Conservation (phyloP, 1,140 invertebrate species). For the Hyposmocoma kahamanoa region DNA sequence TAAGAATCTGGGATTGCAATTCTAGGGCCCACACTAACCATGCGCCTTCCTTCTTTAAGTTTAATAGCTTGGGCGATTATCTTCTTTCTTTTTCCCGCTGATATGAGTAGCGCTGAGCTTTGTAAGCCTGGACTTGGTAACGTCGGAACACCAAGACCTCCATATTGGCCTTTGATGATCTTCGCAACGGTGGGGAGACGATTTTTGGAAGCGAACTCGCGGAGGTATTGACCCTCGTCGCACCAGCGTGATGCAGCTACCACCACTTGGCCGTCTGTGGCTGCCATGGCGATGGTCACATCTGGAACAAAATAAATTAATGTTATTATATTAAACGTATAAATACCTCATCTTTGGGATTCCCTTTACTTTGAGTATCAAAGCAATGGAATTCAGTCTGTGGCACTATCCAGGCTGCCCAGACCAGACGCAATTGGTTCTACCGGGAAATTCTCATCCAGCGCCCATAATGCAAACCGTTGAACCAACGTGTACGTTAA, state of each 20-base stretch:
- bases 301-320: conserved; percentile 33
- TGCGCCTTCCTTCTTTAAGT: conserved; percentile 87
- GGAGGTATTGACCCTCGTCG: conserved; percentile 84
- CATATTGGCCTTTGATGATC: conserved; percentile 94
- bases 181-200: conserved; percentile 89
- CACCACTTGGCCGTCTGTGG: conserved; percentile 88
- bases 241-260: conserved; percentile 89
- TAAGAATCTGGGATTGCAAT: conserved; percentile 93
- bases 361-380: background rate
- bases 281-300: conserved; percentile 79
- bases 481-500: background rate
- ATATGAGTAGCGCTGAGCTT: conserved; percentile 88
- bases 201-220: conserved; percentile 86
- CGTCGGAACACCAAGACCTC: conserved; percentile 89
- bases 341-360: too few relatives aligned
- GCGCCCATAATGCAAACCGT: background rate
- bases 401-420: background rate
- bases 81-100: conserved; percentile 87
- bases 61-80: conserved; percentile 93
- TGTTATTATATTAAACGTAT: background rate
- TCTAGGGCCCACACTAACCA: conserved; percentile 85
- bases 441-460: background rate
- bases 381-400: background rate
- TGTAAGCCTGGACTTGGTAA: conserved; percentile 87
- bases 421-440: background rate